A percentile compares a stretch with the other conserved stretches of the same genome.
phyloP scores from a whole-genome alignment of 2,797 vertebrate genomes.

The Pseudochaenichthys georgianus region DNA sequence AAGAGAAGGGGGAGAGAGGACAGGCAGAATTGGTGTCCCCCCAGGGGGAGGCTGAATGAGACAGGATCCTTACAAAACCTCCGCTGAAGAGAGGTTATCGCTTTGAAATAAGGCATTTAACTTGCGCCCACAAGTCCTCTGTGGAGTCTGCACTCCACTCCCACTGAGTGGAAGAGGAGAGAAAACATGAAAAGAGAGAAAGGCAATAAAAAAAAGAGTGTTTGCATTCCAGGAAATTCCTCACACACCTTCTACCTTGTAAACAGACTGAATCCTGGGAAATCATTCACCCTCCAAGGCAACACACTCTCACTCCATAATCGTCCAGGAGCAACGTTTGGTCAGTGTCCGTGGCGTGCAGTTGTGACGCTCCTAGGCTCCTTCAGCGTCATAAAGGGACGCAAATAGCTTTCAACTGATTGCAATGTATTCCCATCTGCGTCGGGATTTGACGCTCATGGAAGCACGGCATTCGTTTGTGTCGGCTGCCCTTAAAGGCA shows the following conservation, averaged over 20 bases:
- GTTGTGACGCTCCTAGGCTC: too few relatives aligned
- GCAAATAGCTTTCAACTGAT: too few relatives aligned
- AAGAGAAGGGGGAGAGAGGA: conserved; percentile 12
- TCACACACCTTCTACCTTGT: conserved; percentile 42
- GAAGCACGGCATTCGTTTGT: too few relatives aligned
- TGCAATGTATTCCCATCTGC: too few relatives aligned
- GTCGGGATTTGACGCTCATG: too few relatives aligned
- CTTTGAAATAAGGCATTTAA: conserved; percentile 67
- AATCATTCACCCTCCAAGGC: conserved; percentile 39
- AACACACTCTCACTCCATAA: too few relatives aligned
- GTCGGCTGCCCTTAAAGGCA: too few relatives aligned
- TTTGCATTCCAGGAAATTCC: conserved; percentile 65
- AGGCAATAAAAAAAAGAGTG: conserved; percentile 24
- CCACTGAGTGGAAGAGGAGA: conserved; percentile 13
- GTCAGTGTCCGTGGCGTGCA: too few relatives aligned
- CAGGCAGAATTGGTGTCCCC: conserved; percentile 30
- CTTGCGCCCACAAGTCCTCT: conserved; percentile 46
- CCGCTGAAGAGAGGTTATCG: conserved; percentile 61
- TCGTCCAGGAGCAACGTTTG: too few relatives aligned
- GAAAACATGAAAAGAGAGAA: conserved; percentile 32
- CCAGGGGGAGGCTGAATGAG: conserved; percentile 51
- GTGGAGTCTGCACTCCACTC: conserved; percentile 21
- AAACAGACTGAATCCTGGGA: conserved; percentile 61
- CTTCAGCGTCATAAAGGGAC: too few relatives aligned
- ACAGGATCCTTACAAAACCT: conserved; percentile 51